Conservation (phyloP, 2,113 vertebrate genomes). For the Trogon melanurus region DNA sequence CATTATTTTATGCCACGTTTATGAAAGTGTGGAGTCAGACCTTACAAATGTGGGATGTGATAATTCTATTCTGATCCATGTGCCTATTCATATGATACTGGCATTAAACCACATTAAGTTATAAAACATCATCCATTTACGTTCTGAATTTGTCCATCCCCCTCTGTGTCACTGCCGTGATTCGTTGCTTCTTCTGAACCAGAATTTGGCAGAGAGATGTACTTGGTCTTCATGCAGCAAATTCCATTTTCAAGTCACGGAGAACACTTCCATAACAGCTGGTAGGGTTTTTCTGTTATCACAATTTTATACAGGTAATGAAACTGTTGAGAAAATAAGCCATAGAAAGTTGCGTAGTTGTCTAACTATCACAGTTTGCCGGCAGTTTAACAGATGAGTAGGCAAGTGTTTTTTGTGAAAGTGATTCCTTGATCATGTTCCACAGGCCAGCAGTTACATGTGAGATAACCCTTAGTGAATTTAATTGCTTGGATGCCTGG, state of each 20-base stretch:
- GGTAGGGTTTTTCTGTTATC: not conserved
- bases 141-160: not conserved
- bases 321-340: not conserved
- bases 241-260: not conserved
- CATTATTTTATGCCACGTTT: not conserved
- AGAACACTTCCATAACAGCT: not conserved
- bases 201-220: not conserved
- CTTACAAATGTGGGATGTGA: slow-evolving; percentile 12
- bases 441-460: not conserved
- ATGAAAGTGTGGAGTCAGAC: slow-evolving; percentile 4
- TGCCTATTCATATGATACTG: not conserved
- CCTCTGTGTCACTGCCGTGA: not conserved
- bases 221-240: not conserved
- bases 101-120: not conserved
- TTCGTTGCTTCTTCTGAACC: not conserved
- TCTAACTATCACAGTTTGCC: not conserved
- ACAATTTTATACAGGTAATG: not conserved
- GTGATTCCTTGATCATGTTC: not conserved
- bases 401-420: not conserved
- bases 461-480: not conserved
- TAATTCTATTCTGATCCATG: not conserved
- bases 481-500: not conserved
- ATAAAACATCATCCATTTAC: not conserved
- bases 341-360: not conserved
- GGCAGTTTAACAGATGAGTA: not conserved